Evolutionary conservation across 2,888 invertebrate genomes (phyloP), one percentile per base, ranked within the genome.

Genomic region (Sceliomorpha sp.): DNA sequence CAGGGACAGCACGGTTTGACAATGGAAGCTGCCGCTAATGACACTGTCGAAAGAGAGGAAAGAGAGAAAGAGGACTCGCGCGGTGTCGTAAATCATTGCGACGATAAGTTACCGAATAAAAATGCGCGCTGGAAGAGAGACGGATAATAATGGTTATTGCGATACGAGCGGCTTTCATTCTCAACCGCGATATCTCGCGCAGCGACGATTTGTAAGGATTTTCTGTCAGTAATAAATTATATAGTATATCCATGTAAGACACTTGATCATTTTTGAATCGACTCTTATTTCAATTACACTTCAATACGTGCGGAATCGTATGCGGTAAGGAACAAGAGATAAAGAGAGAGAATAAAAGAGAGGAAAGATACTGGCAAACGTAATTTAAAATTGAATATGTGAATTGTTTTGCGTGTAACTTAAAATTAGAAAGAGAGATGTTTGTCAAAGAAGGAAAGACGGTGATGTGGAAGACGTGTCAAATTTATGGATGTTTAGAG

Each of bases 181-280:
- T 73, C 69, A 48, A 63, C 31, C 40, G 48, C 34, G 60, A 64
- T 44, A 24, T 50, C 36, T 58, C 47, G 58, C 37, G 44, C 32
- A 45, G 47, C 64, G 66, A 68, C 66, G 56, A 45, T 56, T 74
- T 73, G 55, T 78, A 75, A 73, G 70, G 76, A 70, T 78, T 76
- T 74, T 77, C 66, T 79, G 81, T 72, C 73, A 76, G 47, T 79
- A 81, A 82, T 79, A 81, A 84, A 83, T 81, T 78, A 81, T 79
- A 67, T 78, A 80, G 73, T 78, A 60, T 58, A 70, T 59, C 51
- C 73, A 64, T 70, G 68, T 56, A 70, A 64, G 71, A 74, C 73
- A 77, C 53, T 76, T 67, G 60, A 80, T 79, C 66, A 64, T 76
- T 80, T 75, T 73, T 62, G 72, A 73, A 76, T 73, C 60, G 75